Percentiles rank a stretch among this genome's conserved stretches.
Conservation (phyloP, 1,140 invertebrate genomes). For the Pomacea maculata region DNA sequence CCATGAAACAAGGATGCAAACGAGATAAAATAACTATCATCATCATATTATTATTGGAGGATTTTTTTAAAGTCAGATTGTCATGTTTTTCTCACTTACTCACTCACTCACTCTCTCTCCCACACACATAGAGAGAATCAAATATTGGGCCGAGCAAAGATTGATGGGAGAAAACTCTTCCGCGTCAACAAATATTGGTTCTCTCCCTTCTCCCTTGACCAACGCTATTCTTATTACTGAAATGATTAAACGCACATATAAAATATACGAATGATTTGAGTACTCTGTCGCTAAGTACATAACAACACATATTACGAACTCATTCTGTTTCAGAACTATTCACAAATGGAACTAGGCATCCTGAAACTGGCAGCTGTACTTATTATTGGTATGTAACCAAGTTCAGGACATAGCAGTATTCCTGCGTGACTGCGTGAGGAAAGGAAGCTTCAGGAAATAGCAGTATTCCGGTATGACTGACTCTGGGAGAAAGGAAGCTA, state of each 20-base stretch:
- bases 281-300: neutral
- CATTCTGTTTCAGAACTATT: conserved; percentile 78
- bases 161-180: no score
- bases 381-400: conserved; percentile 80
- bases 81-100: neutral
- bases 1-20: no score
- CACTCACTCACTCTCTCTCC: neutral
- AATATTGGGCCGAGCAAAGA: no score
- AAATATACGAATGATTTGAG: no score
- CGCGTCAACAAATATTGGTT: no score
- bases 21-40: no score
- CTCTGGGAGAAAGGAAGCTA: neutral
- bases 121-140: neutral
- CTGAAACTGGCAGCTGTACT: conserved; percentile 89
- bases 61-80: no score
- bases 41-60: no score
- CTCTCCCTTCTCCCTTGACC: no score
- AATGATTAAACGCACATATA: no score
- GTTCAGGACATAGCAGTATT: neutral
- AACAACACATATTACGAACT: neutral
- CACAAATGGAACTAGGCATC: conserved; percentile 95
- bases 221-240: no score
- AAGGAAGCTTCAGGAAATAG: neutral
- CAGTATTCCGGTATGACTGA: neutral
- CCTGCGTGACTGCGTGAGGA: neutral